Evolutionary conservation across 2,888 invertebrate species (phyloP).

Genomic region (Microplitis deprimator): DNA sequence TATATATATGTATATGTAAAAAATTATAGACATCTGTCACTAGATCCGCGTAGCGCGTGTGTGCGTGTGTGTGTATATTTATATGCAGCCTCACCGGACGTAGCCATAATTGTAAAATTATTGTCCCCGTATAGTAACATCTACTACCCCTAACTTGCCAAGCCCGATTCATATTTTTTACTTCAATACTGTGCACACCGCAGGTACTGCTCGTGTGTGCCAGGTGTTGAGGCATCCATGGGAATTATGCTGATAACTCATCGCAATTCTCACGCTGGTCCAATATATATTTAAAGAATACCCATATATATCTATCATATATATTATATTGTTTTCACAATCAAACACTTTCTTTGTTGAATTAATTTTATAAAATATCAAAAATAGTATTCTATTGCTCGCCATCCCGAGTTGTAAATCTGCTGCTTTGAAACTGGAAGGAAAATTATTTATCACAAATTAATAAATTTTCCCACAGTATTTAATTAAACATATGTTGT

Average conservation of each 20-base stretch:
- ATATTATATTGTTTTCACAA: not conserved
- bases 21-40: conserved; percentile 59
- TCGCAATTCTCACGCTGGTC: conserved; percentile 68
- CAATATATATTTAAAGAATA: conserved; percentile 42
- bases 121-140: conserved; percentile 56
- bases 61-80: conserved; percentile 54
- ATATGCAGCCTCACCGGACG: conserved; percentile 60
- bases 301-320: not conserved
- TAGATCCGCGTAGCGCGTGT: conserved; percentile 54
- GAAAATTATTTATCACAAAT: not conserved
- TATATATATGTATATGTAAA: no score
- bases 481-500: conserved; percentile 66
- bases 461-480: conserved; percentile 62
- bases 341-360: not conserved
- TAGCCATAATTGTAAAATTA: conserved; percentile 60
- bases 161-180: conserved; percentile 50
- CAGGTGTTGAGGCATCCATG: conserved; percentile 69
- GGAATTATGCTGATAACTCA: conserved; percentile 70
- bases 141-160: conserved; percentile 33
- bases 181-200: conserved; percentile 60
- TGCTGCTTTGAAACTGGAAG: no score
- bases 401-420: no score
- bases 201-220: conserved; percentile 55
- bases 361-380: no score
- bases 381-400: no score